These are phyloP conservation scores for Myotis yumanensis DNA, from an alignment of 2,113 vertebrate genomes.

Conservation along the genomic window DNA sequence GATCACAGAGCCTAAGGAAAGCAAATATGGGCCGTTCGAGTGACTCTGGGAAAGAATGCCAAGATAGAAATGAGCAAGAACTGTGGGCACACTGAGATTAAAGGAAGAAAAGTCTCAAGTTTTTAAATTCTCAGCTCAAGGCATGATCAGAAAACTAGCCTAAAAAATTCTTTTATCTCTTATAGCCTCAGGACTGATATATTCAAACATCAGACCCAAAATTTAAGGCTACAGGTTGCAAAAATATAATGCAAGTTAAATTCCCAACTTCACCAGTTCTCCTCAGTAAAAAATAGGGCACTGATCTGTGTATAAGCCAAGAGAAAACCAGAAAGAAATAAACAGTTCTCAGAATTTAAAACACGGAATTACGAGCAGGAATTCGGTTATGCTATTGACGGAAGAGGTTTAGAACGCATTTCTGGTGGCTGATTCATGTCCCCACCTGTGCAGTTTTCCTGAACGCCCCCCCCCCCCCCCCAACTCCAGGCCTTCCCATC, in stretches of 20 bases:
- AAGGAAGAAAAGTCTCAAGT: not conserved
- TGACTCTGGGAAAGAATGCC: not conserved
- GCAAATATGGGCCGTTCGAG: not conserved
- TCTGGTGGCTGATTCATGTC: not conserved
- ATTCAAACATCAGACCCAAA: not conserved
- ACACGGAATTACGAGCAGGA: not conserved
- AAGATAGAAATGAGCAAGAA: not conserved
- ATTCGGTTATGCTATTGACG: not conserved
- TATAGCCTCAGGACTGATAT: not conserved
- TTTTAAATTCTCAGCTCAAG: constrained; percentile 12
- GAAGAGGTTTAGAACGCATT: not conserved
- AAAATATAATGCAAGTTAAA: not conserved
- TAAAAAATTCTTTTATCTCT: not conserved
- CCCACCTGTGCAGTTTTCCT: not conserved
- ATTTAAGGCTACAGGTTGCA: not conserved
- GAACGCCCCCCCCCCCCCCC: not conserved
- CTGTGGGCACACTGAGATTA: not conserved
- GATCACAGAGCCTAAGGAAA: not conserved
- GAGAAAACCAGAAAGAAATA: not conserved
- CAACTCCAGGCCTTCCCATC: not conserved
- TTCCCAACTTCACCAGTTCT: not conserved
- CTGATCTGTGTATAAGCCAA: not conserved
- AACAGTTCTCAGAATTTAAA: not conserved
- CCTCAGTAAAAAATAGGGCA: not conserved
- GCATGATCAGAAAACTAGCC: not conserved